Evolutionary conservation across 2,797 vertebrate genomes (phyloP).

Genomic region (Eidolon dupreanum): DNA sequence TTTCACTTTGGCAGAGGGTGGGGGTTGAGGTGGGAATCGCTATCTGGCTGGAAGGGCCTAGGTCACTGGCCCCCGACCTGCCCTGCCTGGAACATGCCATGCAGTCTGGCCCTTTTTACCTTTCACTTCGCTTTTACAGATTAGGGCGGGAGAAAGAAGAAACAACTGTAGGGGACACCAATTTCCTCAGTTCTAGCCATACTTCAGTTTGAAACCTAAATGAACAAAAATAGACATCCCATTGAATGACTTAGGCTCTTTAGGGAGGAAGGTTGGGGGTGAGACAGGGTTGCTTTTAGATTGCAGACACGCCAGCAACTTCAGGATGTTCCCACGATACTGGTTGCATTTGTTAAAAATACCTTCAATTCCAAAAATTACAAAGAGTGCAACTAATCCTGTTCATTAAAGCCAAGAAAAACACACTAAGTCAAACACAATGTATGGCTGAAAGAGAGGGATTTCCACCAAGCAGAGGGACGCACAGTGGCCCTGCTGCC

Average conservation of each 20-base stretch:
- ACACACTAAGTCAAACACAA: slow-evolving; percentile 49
- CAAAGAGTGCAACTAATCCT: slow-evolving; percentile 75
- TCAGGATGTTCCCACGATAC: slow-evolving; percentile 80
- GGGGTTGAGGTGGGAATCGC: background rate
- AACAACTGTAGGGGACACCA: background rate
- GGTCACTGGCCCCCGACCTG: too few relatives aligned
- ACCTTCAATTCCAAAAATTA: slow-evolving; percentile 83
- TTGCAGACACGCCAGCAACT: slow-evolving; percentile 44
- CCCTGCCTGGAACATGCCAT: background rate
- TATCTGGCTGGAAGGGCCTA: background rate
- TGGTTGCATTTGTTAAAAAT: slow-evolving; percentile 82
- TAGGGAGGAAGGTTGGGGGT: slow-evolving; percentile 47
- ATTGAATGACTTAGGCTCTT: background rate
- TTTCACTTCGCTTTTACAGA: background rate
- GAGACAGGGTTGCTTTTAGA: slow-evolving; percentile 40
- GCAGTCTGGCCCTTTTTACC: background rate
- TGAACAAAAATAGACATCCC: slow-evolving; percentile 64
- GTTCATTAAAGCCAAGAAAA: slow-evolving; percentile 76
- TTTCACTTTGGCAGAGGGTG: background rate
- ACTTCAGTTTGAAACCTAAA: slow-evolving; percentile 2
- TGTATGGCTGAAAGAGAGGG: slow-evolving; percentile 25
- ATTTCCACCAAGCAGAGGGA: background rate
- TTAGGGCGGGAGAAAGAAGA: background rate
- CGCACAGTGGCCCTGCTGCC: accelerated
- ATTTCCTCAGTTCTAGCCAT: background rate